A percentile compares a stretch with the other conserved stretches of the same genome.
These are phyloP conservation scores for Gracilinanus agilis DNA, from an alignment of 2,113 vertebrate genomes.

Conservation along the genomic window DNA sequence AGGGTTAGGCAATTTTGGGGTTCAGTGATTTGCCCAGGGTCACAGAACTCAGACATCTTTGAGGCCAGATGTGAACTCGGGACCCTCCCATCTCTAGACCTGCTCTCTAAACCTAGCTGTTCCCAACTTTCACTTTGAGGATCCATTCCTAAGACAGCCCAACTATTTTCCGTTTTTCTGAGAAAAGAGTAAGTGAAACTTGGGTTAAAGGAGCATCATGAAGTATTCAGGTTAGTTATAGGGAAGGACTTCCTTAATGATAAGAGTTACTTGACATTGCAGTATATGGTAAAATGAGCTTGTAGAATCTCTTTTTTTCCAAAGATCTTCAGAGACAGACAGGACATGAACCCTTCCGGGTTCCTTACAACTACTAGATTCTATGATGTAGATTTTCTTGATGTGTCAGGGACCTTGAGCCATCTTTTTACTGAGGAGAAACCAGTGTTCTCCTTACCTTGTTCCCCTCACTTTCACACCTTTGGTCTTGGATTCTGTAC, in stretches of 20 bases:
- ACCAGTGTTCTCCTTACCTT: not conserved
- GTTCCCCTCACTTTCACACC: not conserved
- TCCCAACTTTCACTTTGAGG: not conserved
- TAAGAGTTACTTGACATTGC: not conserved
- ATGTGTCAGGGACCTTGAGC: not conserved
- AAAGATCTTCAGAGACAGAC: slow-evolving; percentile 33
- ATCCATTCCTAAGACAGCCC: not conserved
- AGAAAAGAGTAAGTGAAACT: not conserved
- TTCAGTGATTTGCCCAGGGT: too few relatives aligned
- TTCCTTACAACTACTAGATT: not conserved
- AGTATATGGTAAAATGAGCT: not conserved
- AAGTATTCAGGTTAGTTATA: not conserved
- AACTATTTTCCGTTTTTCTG: not conserved
- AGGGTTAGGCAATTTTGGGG: too few relatives aligned
- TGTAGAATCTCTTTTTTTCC: not conserved
- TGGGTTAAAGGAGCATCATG: not conserved
- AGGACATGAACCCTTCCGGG: not conserved
- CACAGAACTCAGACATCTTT: too few relatives aligned
- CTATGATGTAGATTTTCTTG: not conserved
- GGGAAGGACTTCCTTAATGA: not conserved
- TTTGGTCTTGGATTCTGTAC: not conserved
- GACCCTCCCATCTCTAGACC: too few relatives aligned
- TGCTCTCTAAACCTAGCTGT: too few relatives aligned
- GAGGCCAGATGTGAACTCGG: too few relatives aligned
- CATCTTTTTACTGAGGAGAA: not conserved